Evolutionary conservation across 2,797 vertebrate species (phyloP).

Genomic region (Pseudomugil gertrudae): DNA sequence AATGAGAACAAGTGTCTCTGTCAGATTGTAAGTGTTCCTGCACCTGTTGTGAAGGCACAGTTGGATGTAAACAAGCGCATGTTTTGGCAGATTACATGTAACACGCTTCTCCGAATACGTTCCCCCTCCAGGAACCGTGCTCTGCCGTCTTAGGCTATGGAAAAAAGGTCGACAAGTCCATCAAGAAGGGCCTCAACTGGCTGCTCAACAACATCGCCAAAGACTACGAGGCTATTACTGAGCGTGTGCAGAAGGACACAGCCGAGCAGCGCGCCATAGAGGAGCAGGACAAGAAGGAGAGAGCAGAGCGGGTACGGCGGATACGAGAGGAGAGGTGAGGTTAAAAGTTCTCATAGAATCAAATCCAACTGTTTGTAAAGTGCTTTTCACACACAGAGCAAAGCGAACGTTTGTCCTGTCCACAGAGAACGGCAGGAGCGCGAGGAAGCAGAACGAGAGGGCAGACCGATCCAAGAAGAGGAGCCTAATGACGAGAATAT

Average conservation of each 20-base stretch:
- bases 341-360: too few species aligned
- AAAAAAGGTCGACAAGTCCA: constrained; percentile 94
- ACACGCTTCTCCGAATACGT: not conserved
- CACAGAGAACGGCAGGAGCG: constrained; percentile 82
- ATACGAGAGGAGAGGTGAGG: constrained; percentile 90
- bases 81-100: not conserved
- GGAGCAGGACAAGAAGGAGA: constrained; percentile 90
- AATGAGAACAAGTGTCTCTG: constrained; percentile 95
- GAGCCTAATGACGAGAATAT: constrained; percentile 75
- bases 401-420: not conserved
- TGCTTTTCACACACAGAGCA: too few species aligned
- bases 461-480: constrained; percentile 72
- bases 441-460: constrained; percentile 83
- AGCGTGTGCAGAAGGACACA: constrained; percentile 93
- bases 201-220: constrained; percentile 91
- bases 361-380: too few species aligned
- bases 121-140: constrained; percentile 86
- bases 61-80: constrained; percentile 35
- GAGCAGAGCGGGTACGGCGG: constrained; percentile 87
- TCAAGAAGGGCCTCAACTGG: constrained; percentile 93
- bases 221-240: constrained; percentile 91
- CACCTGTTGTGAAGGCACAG: constrained; percentile 32
- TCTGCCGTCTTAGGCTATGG: constrained; percentile 91
- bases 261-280: constrained; percentile 88
- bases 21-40: constrained; percentile 90